Evolutionary conservation across 2,797 vertebrate species (phyloP), one percentile per base, ranked within the genome.

Genomic region (Nasua narica): DNA sequence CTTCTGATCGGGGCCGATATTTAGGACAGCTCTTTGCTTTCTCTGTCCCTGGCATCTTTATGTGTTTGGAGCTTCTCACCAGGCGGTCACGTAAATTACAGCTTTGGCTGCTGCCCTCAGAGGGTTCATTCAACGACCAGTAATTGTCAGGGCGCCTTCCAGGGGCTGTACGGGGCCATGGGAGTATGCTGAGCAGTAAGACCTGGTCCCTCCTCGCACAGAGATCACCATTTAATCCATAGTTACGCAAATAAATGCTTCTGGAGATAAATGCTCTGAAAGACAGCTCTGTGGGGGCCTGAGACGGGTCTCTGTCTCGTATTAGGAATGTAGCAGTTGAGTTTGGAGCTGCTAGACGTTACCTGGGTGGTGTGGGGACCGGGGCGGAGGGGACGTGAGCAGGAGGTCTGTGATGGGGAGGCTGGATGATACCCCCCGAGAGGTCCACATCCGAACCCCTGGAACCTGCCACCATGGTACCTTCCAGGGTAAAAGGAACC

Each of bases 391-490:
- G 87, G 35, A 3, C 2, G 1, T 40, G 48, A 21, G 5, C 37
- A 35, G 35, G 46, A 5, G 12, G 43, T 29, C 27, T 62, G 6
- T 37, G 77, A 12, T 1, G 29, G 52, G 40, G 43, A 19, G 15
- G 50, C 46, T 37, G 58, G 7, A 3, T 5, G 2, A 5, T 7
- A 40, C 37, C 5, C 3, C 5, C 3, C 1, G 2, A 29, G 79
- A 29, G 21, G 27, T 13, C 50, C 58, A 1, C 3, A 4, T 65
- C 12, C 13, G 0, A 0, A 5, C 25, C n/a, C 7, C 40, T 29
- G 7, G 85, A 32, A 15, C 14, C 18, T 35, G 5, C 21, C 35
- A 11, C 37, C 25, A 2, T 43, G n/a, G 13, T 35, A 1, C 7
- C 2, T 14, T 12, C 43, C 9, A 0, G n/a, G 27, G 58, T 40